Base-by-base conservation (phyloP, 2,888 invertebrate genomes). In the Ormyrus nitidulus region DNA sequence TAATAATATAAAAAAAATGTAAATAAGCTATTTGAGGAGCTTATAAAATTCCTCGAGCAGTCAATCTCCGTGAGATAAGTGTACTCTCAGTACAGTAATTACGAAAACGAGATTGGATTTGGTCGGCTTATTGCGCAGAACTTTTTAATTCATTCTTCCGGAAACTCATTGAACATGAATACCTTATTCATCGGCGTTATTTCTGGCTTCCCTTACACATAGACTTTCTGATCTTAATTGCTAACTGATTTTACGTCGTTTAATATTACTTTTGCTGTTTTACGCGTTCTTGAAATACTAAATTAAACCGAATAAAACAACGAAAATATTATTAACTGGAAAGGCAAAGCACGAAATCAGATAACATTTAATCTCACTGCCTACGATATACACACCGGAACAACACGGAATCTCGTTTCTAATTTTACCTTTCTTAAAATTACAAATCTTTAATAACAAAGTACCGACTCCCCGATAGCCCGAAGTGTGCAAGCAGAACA, bases 71-170 rank as follows among this genome's bases (percentile, higher is more conserved):
- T 34, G 34, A 34, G 34, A 34, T 34, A 34, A 4, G 34, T 34
- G 34, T 34, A 34, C 34, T 34, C 4, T 34, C 34, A 34, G 34
- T 34, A 34, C 34, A 10, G 8, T 11, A 69, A 61, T 69, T 69
- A 46, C 58, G 6, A 10, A 34, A 8, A n/a, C 59, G 19, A 13
- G 46, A 53, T 75, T 61, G 53, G 8, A 58, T 58, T 13, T 4
- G 11, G 53, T 44, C 44, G 66, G 10, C 34, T n/a, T 54, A n/a
- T 49, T 56, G 64, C 34, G 56, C 19, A 69, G 11, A 58, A 56
- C 59, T 64, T 70, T 77, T 64, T 48, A 64, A 69, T 77, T 9
- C 19, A 56, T 54, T 76, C 62, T 70, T 64, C 58, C 77, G 56
- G 62, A 64, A 77, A 77, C 64, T 56, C 56, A 64, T 56, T 7